Conservation (phyloP, 2,113 vertebrate species). For the Amia ocellicauda region DNA sequence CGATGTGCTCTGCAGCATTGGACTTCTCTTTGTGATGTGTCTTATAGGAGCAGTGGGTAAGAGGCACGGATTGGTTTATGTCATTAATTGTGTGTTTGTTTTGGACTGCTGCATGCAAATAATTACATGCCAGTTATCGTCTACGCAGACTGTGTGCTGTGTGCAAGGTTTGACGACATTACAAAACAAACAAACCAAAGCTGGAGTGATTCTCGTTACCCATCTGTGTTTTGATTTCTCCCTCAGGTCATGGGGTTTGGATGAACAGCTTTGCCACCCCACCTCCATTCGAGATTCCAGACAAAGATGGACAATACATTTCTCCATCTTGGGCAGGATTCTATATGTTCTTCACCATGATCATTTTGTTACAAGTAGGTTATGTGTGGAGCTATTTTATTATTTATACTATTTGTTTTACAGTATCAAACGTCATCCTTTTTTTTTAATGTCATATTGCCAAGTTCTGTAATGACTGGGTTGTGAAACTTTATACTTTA, state of each 20-base stretch:
- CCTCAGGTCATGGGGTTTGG: conserved; percentile 81
- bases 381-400: background rate
- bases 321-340: conserved; percentile 66
- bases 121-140: too few relatives aligned
- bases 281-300: conserved; percentile 76
- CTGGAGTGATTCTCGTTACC: conserved; percentile 44
- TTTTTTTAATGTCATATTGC: too few relatives aligned
- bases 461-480: too few relatives aligned
- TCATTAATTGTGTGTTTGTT: conserved; percentile 24
- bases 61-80: background rate
- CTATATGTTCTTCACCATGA: conserved; percentile 93
- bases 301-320: conserved; percentile 56
- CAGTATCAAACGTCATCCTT: too few relatives aligned
- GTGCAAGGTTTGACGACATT: too few relatives aligned
- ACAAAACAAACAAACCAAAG: background rate
- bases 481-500: too few relatives aligned
- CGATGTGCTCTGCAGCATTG: conserved; percentile 79
- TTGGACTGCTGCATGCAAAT: too few relatives aligned
- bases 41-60: conserved; percentile 82
- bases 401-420: background rate
- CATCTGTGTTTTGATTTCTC: conserved; percentile 44
- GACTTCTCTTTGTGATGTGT: conserved; percentile 86
- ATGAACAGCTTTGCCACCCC: conserved; percentile 55
- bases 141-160: too few relatives aligned
- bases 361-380: conserved; percentile 92